Evolutionary conservation across 2,797 vertebrate species (phyloP), one percentile per base, ranked within the genome.

Genomic region (Dryobates pubescens): DNA sequence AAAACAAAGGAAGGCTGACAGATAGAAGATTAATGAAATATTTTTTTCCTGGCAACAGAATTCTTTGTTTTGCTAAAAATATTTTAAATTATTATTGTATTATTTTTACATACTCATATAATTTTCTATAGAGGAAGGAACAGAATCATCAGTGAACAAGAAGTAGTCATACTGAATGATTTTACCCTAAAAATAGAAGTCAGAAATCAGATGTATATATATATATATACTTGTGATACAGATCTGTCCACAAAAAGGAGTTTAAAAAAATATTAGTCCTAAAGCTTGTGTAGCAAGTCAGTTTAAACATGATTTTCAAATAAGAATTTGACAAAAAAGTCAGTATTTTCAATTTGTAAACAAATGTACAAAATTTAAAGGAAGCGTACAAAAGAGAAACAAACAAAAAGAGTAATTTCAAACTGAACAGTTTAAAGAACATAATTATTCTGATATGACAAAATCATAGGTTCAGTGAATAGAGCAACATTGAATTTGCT

Each of bases 1-100:
- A 85, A 67, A 90, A 74, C 54, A 93, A 90, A 94, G 51, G 68
- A 92, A 80, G 41, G 36, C 36, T 75, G 62, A 85, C 47, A 80
- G 51, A 49, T 23, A 47, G 61, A 84, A 84, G 64, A 93, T 51
- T 77, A 67, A 89, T 75, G 30, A 71, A 68, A 27, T 45, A 6
- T 27, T 77, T 43, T 54, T 67, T 29, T 45, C 26, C 49, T 49
- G 29, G 18, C 53, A 89, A 64, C 6, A 64, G 4, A 89, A 54
- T 79, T 82, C 11, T 69, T 77, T 41, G 12, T 80, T 84, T 73
- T 29, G 14, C 51, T 77, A 93, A 93, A 76, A 75, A 54, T 65
- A 67, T 32, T 92, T 86, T 32, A n/a, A 65, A 62, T 27, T 0
- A 70, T 67, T 73, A 65, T 10, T 13, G 7, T 30, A 41, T 17